Percentiles rank a stretch among this genome's conserved stretches.
Conservation (phyloP, 2,113 vertebrate species). For the human (Homo sapiens) region DNA sequence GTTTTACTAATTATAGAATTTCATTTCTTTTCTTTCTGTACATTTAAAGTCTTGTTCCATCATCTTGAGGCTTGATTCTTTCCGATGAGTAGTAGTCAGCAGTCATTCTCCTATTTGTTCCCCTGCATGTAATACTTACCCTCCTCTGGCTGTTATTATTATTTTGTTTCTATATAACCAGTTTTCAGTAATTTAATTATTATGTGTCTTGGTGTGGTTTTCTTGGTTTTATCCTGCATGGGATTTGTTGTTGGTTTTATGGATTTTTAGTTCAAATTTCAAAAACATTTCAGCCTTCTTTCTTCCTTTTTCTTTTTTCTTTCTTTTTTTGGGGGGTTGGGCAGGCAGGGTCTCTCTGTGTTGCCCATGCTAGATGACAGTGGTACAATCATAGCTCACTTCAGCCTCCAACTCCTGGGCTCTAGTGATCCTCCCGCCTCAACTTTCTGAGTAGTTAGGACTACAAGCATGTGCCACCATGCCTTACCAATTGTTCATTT, state of each 20-base stretch:
- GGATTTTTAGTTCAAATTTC: not conserved
- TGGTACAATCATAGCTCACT: too few relatives aligned
- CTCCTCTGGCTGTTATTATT: not conserved
- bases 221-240: not conserved
- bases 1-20: not conserved
- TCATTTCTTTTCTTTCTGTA: not conserved
- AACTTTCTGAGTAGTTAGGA: too few relatives aligned
- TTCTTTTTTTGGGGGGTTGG: not conserved
- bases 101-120: not conserved
- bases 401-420: too few relatives aligned
- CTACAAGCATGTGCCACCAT: too few relatives aligned
- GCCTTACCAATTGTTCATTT: too few relatives aligned
- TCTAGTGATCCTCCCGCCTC: too few relatives aligned
- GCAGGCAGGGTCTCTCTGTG: too few relatives aligned
- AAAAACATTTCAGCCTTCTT: not conserved
- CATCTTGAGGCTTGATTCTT: not conserved
- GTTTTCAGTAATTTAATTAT: constrained; percentile 26
- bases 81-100: not conserved
- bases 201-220: not conserved
- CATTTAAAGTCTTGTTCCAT: constrained; percentile 3
- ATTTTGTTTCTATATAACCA: not conserved
- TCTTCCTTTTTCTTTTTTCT: not conserved
- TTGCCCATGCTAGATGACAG: too few relatives aligned
- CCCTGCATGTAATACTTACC: not conserved
- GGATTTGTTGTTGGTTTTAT: not conserved